These are phyloP conservation scores for Tiliacea aurago DNA, from an alignment of 2,888 invertebrate genomes.

Conservation along the genomic window DNA sequence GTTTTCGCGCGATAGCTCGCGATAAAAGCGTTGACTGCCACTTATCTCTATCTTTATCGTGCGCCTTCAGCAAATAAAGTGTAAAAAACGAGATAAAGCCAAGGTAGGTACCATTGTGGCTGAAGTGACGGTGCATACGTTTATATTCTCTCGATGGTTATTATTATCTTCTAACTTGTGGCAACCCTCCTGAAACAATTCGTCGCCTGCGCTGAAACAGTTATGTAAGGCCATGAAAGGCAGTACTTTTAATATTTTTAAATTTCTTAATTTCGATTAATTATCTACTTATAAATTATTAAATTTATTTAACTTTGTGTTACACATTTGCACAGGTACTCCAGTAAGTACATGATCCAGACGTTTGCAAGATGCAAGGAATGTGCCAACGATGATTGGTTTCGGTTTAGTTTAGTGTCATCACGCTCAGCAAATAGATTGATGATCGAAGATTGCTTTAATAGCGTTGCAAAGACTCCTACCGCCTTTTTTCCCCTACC, in stretches of 20 bases:
- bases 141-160: conserved; percentile 28
- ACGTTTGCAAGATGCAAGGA: neutral
- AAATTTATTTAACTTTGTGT: neutral
- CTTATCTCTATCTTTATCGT: conserved; percentile 89
- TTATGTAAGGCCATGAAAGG: neutral
- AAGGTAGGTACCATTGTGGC: conserved; percentile 80
- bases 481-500: neutral
- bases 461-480: neutral
- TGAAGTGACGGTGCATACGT: conserved; percentile 71
- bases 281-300: too few species aligned
- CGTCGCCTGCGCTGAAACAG: neutral
- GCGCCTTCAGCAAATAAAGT: conserved; percentile 89
- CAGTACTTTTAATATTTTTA: too few species aligned
- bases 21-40: conserved; percentile 86
- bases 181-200: neutral
- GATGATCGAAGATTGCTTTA: neutral
- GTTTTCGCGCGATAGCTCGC: conserved; percentile 83
- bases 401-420: neutral
- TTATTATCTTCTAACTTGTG: conserved; percentile 10
- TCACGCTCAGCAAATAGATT: neutral
- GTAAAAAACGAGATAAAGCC: conserved; percentile 88
- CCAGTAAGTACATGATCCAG: neutral
- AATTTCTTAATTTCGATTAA: too few species aligned
- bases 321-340: neutral
- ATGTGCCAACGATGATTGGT: neutral